Evolutionary conservation across 30 jellyfish, hydroid and myxozoan species (phyloP), one percentile per base, ranked within the genome.

Genomic region (Catostylus mosaicus): DNA sequence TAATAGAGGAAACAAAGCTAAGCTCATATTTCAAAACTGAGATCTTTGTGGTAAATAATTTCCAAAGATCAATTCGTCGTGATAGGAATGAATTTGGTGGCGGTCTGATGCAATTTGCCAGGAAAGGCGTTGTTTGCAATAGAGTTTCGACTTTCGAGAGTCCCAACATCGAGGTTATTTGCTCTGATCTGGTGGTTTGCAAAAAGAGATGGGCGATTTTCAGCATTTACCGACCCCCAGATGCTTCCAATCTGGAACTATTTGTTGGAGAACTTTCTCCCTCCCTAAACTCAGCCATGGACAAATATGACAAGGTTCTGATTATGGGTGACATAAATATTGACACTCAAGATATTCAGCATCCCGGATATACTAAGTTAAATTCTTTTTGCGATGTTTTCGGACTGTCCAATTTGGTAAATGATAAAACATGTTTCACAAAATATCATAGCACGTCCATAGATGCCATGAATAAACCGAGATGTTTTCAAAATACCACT

Each of bases 11-110:
- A 59, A 77, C 88, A 59, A 77, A 74, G 50, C 68, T 46, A 52
- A 74, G 54, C 48, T 73, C 84, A 73, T 73, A 73, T 48, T 74
- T 74, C 59, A 74, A 52, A 52, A 74, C 86, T 56, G 86, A 74
- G 68, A 26, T 51, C 75, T 47, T 74, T 74, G 38, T 71, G 1
- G 40, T 45, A 40, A 71, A 45, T 36, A 48, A 48, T 69, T 71
- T 35, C 48, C 83, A 67, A 38, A 10, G 33, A 35, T 31, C 80
- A 24, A 33, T 67, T 33, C 80, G 80, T 67, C 62, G 60, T 37
- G 83, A 71, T 71, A 71, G 83, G 48, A 71, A 71, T 48, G 83
- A 67, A 67, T 38, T 33, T 67, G 74, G 80, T 1, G 80, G 61
- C 32, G 80, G 80, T 61, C 61, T 38, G 35, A 35, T 67, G 60